phyloP scores from a whole-genome alignment of 1,140 invertebrate genomes.

The Drosophila jambulina region DNA sequence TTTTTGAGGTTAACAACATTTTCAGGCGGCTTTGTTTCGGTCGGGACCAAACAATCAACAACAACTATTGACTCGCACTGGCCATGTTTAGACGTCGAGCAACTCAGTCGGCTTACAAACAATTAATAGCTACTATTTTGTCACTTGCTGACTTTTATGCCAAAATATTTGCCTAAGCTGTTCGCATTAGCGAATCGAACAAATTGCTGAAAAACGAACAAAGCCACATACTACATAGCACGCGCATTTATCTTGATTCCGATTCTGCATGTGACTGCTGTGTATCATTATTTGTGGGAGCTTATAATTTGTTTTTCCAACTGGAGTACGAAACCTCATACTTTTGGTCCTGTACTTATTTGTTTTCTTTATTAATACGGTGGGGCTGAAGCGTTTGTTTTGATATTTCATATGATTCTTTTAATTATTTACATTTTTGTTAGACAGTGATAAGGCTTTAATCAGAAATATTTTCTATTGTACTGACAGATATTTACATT shows the following conservation, averaged over 20 bases:
- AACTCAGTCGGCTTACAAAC: slow-evolving; percentile 58
- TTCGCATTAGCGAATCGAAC: slow-evolving; percentile 69
- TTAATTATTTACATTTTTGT: neutral
- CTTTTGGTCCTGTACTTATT: slow-evolving; percentile 18
- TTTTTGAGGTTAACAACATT: slow-evolving; percentile 84
- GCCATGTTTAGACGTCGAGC: slow-evolving; percentile 63
- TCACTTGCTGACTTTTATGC: slow-evolving; percentile 69
- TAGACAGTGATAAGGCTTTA: neutral
- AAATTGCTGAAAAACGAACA: slow-evolving; percentile 56
- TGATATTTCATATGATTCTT: neutral
- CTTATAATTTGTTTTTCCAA: slow-evolving; percentile 63
- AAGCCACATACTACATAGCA: slow-evolving; percentile 29
- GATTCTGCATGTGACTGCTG: slow-evolving; percentile 31
- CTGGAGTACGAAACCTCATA: slow-evolving; percentile 29
- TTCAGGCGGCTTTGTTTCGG: slow-evolving; percentile 63
- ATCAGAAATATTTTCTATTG: neutral
- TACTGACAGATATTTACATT: neutral
- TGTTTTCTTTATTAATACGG: slow-evolving; percentile 12
- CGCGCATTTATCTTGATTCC: slow-evolving; percentile 45
- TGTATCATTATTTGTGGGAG: slow-evolving; percentile 47
- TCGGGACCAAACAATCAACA: slow-evolving; percentile 30
- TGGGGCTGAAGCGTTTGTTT: neutral
- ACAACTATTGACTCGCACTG: slow-evolving; percentile 69
- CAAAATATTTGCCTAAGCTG: slow-evolving; percentile 76
- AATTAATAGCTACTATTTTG: slow-evolving; percentile 80